A percentile compares a stretch with the other conserved stretches of the same genome.
Conservation (phyloP, 1,140 invertebrate species). For the Hylyphantes graminicola region DNA sequence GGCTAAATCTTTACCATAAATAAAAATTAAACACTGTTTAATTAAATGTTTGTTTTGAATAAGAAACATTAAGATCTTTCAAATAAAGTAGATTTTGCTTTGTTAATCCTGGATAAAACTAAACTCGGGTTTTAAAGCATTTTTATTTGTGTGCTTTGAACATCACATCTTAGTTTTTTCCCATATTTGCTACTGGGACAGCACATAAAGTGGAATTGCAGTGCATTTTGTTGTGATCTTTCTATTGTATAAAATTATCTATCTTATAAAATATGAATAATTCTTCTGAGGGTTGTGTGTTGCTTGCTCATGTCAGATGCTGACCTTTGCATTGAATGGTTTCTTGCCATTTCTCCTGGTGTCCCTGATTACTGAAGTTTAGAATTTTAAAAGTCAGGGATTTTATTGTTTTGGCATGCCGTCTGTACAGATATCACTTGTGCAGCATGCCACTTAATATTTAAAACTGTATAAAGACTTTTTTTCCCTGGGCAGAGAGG, state of each 20-base stretch:
- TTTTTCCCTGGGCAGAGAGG: conserved; percentile 11
- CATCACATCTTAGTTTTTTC: too few relatives aligned
- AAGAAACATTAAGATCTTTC: not conserved
- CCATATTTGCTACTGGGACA: too few relatives aligned
- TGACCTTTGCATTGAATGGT: conserved; percentile 53
- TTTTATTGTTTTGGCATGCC: conserved; percentile 57
- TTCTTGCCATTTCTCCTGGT: conserved; percentile 40
- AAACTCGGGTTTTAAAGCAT: conserved; percentile 1
- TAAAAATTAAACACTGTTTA: too few relatives aligned
- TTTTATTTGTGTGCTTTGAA: not conserved
- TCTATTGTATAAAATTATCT: too few relatives aligned
- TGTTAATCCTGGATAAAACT: too few relatives aligned
- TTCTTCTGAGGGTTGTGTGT: not conserved
- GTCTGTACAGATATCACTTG: conserved; percentile 55
- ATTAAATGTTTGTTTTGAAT: too few relatives aligned
- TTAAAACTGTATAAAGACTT: conserved; percentile 41
- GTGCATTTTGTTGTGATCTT: too few relatives aligned
- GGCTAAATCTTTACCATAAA: too few relatives aligned
- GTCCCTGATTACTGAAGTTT: conserved; percentile 45
- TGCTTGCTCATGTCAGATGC: conserved; percentile 49
- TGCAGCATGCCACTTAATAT: conserved; percentile 53
- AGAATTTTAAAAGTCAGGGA: conserved; percentile 40
- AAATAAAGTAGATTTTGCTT: not conserved
- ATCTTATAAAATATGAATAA: not conserved
- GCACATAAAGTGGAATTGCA: too few relatives aligned